phyloP scores from a whole-genome alignment of 2,888 invertebrate genomes.

The Boloria selene region DNA sequence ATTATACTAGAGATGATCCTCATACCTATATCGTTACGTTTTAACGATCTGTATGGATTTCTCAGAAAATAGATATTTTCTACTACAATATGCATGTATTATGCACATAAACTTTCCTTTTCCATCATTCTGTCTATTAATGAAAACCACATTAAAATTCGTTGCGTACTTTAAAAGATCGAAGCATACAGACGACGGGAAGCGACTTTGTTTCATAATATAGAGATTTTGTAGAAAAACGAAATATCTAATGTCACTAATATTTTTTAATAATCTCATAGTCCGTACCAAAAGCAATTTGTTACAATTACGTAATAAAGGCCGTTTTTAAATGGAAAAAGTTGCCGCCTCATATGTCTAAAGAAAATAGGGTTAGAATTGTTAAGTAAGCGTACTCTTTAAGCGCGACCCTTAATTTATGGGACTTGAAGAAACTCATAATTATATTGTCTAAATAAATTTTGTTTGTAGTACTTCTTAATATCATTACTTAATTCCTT shows the following conservation, averaged over 20 bases:
- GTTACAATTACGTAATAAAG: conserved; percentile 13
- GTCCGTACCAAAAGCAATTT: background rate
- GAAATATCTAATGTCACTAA: background rate
- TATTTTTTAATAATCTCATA: background rate
- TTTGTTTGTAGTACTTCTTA: background rate
- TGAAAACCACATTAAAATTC: too few relatives aligned
- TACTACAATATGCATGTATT: too few relatives aligned
- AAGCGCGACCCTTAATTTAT: conserved; percentile 34
- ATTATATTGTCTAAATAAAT: conserved; percentile 25
- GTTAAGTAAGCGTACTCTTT: conserved; percentile 39
- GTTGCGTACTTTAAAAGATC: too few relatives aligned
- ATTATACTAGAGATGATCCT: too few relatives aligned
- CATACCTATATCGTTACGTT: too few relatives aligned
- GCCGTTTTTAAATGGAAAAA: conserved; percentile 28
- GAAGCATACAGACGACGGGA: too few relatives aligned
- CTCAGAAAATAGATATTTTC: too few relatives aligned
- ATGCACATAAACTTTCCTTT: too few relatives aligned
- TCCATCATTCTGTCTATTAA: too few relatives aligned
- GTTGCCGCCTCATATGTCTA: conserved; percentile 53
- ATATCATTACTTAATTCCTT: background rate
- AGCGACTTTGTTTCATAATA: too few relatives aligned
- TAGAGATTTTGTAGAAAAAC: background rate
- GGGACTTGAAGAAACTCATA: conserved; percentile 21
- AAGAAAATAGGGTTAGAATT: conserved; percentile 50
- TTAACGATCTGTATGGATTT: too few relatives aligned